phyloP scores from a whole-genome alignment of 2,113 vertebrate genomes.

The Ascaphus truei region DNA sequence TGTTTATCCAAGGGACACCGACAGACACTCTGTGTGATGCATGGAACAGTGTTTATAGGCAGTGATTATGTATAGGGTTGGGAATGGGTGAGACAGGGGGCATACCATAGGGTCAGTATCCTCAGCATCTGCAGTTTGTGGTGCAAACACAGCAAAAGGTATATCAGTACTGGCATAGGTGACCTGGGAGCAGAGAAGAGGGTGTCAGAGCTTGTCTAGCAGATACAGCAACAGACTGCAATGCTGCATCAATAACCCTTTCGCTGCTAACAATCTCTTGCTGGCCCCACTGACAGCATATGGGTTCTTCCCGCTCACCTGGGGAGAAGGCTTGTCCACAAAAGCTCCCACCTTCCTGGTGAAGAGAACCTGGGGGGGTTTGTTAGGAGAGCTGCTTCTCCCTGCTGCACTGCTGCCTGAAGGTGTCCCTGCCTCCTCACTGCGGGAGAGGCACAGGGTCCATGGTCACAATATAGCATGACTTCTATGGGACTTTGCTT shows the following conservation, averaged over 20 bases:
- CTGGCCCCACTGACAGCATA: not conserved
- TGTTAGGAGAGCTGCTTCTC: slow-evolving; percentile 70
- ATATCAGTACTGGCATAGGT: slow-evolving; percentile 86
- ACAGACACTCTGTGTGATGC: no score
- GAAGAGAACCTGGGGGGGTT: slow-evolving; percentile 79
- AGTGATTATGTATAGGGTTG: no score
- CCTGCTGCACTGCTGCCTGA: slow-evolving; percentile 70
- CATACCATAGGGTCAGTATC: slow-evolving; percentile 91
- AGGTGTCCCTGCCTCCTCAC: slow-evolving; percentile 75
- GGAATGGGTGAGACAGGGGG: slow-evolving; percentile 18
- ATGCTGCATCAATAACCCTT: no score
- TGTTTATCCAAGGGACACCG: no score
- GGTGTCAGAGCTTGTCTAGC: no score
- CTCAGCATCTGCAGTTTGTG: slow-evolving; percentile 81
- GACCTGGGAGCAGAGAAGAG: slow-evolving; percentile 58
- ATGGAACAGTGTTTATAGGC: no score
- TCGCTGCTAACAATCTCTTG: no score
- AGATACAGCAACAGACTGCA: no score
- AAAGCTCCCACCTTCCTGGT: slow-evolving; percentile 92
- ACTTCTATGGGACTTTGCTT: no score
- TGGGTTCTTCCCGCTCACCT: slow-evolving; percentile 64
- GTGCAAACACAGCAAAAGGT: slow-evolving; percentile 92
- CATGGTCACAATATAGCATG: not conserved
- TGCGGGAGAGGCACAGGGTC: slow-evolving; percentile 33
- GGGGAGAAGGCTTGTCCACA: slow-evolving; percentile 87